Evolutionary conservation across 2,888 invertebrate species (phyloP).

Genomic region (Ichneumoninae sp.): DNA sequence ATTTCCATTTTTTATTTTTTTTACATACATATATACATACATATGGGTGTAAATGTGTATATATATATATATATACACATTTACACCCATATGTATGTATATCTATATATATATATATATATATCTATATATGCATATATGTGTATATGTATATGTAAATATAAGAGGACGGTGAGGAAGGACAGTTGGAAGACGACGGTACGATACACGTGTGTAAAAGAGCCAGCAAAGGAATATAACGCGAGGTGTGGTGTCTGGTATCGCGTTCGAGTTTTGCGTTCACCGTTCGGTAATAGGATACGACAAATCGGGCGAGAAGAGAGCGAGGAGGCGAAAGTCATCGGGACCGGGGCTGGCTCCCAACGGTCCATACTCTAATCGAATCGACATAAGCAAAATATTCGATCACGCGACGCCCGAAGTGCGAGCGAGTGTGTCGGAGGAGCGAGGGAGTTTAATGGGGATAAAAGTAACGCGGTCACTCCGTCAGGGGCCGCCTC

Average conservation of each 20-base stretch:
- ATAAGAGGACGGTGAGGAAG: slow-evolving; percentile 18
- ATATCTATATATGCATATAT: not conserved
- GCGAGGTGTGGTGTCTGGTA: slow-evolving; percentile 64
- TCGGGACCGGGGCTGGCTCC: slow-evolving; percentile 56
- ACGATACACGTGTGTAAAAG: slow-evolving; percentile 2
- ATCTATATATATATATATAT: not conserved
- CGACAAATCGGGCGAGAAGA: slow-evolving; percentile 64
- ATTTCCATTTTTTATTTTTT: not conserved
- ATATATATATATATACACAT: too few relatives aligned
- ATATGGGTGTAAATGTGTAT: too few relatives aligned
- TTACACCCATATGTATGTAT: too few relatives aligned
- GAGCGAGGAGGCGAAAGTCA: slow-evolving; percentile 59
- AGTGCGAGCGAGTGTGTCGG: not conserved
- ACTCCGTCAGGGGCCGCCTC: not conserved
- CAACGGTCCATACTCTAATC: slow-evolving; percentile 67
- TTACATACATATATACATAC: too few relatives aligned
- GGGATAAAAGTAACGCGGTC: slow-evolving; percentile 30
- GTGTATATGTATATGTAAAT: too few relatives aligned
- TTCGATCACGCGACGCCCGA: slow-evolving; percentile 57
- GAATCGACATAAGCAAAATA: slow-evolving; percentile 67
- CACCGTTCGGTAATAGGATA: slow-evolving; percentile 68
- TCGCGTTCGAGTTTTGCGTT: slow-evolving; percentile 56
- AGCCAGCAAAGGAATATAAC: slow-evolving; percentile 46
- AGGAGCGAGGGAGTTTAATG: slow-evolving; percentile 4
- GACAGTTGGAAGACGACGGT: slow-evolving; percentile 56